Evolutionary conservation across 2,888 invertebrate genomes (phyloP), one percentile per base, ranked within the genome.

Genomic region (Pachydiplax longipennis): DNA sequence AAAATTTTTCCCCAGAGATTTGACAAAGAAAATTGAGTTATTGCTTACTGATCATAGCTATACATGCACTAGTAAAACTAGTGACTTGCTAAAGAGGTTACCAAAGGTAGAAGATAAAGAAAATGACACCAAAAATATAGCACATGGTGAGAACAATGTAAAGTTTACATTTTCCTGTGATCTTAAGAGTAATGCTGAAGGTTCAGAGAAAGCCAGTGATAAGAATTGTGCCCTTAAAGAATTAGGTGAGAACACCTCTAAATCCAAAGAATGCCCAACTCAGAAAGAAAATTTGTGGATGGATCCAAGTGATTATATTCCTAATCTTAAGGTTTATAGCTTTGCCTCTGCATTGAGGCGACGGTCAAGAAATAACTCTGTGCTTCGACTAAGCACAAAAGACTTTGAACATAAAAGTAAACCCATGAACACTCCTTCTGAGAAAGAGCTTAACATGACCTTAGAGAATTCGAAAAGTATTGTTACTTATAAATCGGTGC

Each of bases 211-310:
- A 18, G 61, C 35, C 2, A 87, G 87, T 37, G n/a, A 8, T n/a
- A 87, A 61, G 53, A 35, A 87, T 58, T 61, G 35, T 61, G 61
- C n/a, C 37, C 35, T 31, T 65, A 87, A 37, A 73, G 73, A 31
- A 31, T 31, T 73, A 73, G 31, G 31, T 87, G 61, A 61, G 53
- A 87, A 87, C 37, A n/a, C n/a, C 35, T 37, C 58, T 61, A 58
- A 87, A 37, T 87, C 87, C 87, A 87, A 87, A 87, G 87, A 87
- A 65, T 58, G 58, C 35, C 58, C 87, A 15, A 87, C 58, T 87
- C 87, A 61, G 37, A 87, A 87, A 61, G 87, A 87, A 87, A 87
- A 87, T 61, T 87, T 87, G 61, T 87, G 87, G 87, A 87, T 87
- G 87, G 87, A 87, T 61, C 87, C 87, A 12, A 87, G 87, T 87